Evolutionary conservation across 2,797 vertebrate genomes (phyloP).

Genomic region (Emys orbicularis): DNA sequence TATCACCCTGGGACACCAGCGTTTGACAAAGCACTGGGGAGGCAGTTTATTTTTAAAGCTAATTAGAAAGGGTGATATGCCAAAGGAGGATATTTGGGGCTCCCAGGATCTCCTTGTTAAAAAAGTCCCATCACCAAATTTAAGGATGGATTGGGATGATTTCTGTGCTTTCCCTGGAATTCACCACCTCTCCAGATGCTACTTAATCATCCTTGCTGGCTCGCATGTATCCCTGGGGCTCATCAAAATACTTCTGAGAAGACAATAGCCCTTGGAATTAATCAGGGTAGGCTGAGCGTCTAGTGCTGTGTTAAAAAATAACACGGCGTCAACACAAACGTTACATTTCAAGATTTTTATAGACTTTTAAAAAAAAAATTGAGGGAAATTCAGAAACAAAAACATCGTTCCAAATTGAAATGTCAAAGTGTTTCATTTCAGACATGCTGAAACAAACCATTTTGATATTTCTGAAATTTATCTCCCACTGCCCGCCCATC

Average conservation of each 20-base stretch:
- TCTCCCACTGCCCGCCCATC: background rate
- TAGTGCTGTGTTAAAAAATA: background rate
- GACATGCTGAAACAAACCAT: background rate
- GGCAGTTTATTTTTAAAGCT: background rate
- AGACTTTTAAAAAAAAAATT: background rate
- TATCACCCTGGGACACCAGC: background rate
- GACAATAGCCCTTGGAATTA: background rate
- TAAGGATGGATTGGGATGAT: background rate
- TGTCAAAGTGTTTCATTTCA: background rate
- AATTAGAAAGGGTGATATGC: rapidly evolving
- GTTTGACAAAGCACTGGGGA: background rate
- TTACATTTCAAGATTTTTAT: background rate
- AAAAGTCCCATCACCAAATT: background rate
- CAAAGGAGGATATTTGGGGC: no score
- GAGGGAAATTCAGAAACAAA: background rate
- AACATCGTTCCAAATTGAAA: background rate
- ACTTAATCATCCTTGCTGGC: background rate
- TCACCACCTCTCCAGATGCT: background rate
- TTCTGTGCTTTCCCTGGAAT: background rate
- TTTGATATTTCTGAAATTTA: background rate
- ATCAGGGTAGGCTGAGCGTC: background rate
- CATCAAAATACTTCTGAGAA: background rate
- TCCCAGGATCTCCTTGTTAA: no score
- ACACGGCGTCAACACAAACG: background rate
- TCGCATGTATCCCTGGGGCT: background rate